These are phyloP conservation scores for Euglossa dilemma DNA, from an alignment of 1,140 invertebrate species.

Conservation along the genomic window DNA sequence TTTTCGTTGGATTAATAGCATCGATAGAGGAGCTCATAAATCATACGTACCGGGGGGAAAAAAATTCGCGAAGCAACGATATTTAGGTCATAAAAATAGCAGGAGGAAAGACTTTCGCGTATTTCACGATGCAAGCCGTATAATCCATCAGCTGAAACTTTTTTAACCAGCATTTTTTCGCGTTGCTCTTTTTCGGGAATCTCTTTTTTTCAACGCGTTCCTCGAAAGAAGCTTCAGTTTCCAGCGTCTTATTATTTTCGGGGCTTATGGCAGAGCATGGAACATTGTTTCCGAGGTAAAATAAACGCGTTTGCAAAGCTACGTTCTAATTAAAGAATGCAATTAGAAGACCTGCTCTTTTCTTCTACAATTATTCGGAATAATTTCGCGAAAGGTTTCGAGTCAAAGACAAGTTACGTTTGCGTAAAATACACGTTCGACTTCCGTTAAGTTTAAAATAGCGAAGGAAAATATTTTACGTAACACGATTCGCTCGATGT, in stretches of 20 bases:
- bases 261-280: not conserved
- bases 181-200: not conserved
- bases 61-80: not conserved
- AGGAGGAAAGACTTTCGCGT: not conserved
- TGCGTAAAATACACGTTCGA: too few relatives aligned
- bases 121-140: not conserved
- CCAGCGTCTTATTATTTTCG: too few relatives aligned
- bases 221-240: not conserved
- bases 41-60: not conserved
- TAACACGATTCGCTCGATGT: too few relatives aligned
- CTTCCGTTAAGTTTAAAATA: too few relatives aligned
- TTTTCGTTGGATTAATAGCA: not conserved
- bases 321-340: too few relatives aligned
- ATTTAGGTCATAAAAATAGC: not conserved
- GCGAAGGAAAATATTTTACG: too few relatives aligned
- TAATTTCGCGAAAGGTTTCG: too few relatives aligned
- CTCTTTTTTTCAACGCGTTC: not conserved
- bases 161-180: not conserved
- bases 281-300: not conserved
- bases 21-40: not conserved
- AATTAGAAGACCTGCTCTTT: too few relatives aligned
- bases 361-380: too few relatives aligned
- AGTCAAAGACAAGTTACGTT: too few relatives aligned
- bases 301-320: not conserved
- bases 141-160: constrained; percentile 2